These are phyloP conservation scores for Adelges cooleyi DNA, from an alignment of 1,140 invertebrate species.

Conservation along the genomic window DNA sequence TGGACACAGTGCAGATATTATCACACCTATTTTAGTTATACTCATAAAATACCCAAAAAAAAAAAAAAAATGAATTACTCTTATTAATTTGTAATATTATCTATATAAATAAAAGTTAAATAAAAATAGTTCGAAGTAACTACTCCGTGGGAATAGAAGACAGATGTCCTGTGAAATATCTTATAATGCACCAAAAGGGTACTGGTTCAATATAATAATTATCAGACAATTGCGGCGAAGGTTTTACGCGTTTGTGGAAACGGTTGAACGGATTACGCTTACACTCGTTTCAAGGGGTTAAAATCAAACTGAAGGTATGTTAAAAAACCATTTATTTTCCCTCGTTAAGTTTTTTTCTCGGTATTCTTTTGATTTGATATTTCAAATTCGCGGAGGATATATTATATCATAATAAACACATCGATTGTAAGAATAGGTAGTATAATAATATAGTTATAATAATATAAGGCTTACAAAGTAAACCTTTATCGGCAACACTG, in stretches of 20 bases:
- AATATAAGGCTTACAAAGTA: no score
- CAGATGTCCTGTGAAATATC: conserved; percentile 10
- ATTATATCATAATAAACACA: not conserved
- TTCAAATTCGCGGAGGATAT: not conserved
- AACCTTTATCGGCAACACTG: not conserved
- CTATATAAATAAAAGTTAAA: no score
- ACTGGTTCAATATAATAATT: conserved; percentile 6
- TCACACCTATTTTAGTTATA: no score
- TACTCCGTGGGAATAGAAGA: conserved; percentile 6
- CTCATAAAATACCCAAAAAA: no score
- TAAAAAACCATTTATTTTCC: conserved; percentile 26
- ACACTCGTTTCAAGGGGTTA: conserved; percentile 12
- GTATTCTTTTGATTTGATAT: not conserved
- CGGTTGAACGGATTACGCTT: conserved; percentile 20
- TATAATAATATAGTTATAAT: not conserved
- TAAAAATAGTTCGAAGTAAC: no score
- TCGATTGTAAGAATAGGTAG: not conserved
- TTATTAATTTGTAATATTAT: no score
- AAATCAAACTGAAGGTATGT: conserved; percentile 2
- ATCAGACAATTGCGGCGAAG: conserved; percentile 17
- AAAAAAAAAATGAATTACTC: no score
- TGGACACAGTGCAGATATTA: no score
- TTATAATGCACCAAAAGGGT: not conserved
- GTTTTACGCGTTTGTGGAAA: conserved; percentile 24
- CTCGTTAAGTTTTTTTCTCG: not conserved